Percentiles rank a stretch among this genome's conserved stretches.
Evolutionary conservation across 1,140 invertebrate genomes (phyloP).

Genomic region (Philotrypesis tridentata): DNA sequence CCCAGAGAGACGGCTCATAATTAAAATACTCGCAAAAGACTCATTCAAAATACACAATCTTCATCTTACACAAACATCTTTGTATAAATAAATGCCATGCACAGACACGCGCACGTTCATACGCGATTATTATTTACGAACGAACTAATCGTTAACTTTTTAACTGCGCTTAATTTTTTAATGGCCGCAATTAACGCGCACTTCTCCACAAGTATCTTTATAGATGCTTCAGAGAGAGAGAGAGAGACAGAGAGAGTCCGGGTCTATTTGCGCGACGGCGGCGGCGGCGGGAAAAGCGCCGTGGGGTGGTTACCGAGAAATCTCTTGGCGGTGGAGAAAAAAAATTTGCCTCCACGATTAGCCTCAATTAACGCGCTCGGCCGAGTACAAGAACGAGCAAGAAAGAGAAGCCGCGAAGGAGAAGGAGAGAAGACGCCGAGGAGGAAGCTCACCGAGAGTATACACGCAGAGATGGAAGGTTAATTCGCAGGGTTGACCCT

Average conservation of each 20-base stretch:
- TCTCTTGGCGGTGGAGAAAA: neutral
- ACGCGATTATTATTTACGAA: conserved; percentile 53
- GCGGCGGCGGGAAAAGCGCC: conserved; percentile 6
- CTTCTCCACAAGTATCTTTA: conserved; percentile 7
- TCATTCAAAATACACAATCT: neutral
- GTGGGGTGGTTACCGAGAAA: conserved; percentile 19
- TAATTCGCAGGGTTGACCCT: conserved; percentile 53
- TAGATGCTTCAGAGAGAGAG: too few relatives aligned
- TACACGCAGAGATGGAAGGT: conserved; percentile 50
- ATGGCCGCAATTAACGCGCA: conserved; percentile 43
- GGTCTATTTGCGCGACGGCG: neutral
- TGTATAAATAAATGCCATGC: conserved; percentile 22
- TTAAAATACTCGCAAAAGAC: neutral
- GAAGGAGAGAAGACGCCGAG: conserved; percentile 38
- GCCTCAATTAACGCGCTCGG: conserved; percentile 50
- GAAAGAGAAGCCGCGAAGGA: conserved; percentile 33
- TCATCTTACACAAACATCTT: neutral
- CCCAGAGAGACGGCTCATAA: neutral
- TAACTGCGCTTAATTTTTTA: conserved; percentile 47
- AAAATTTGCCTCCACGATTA: conserved; percentile 45
- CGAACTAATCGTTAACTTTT: conserved; percentile 43
- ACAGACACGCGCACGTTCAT: too few relatives aligned
- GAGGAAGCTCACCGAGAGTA: conserved; percentile 11
- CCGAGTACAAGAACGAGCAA: conserved; percentile 41
- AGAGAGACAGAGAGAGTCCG: too few relatives aligned